Evolutionary conservation across 2,113 vertebrate genomes (phyloP), one percentile per base, ranked within the genome.

Genomic region (Puffinus mauretanicus): DNA sequence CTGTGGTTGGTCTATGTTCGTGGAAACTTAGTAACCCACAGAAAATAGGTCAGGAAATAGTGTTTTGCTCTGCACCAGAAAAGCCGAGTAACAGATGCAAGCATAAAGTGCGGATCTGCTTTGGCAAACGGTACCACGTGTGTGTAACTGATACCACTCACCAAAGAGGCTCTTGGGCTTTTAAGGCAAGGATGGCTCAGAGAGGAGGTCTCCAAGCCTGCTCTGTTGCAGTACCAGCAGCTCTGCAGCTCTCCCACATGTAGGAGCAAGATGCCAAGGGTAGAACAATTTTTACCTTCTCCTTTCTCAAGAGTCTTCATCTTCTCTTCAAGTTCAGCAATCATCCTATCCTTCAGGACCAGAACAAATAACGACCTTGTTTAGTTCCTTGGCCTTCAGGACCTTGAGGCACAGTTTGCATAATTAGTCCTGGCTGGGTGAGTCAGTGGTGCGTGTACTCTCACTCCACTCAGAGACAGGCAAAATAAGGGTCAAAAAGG

Each of bases 251-350:
- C 27, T 88, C 80, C 52, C 32, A 29, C 9, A 26, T 51, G 11
- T 26, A 65, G 58, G 10, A 84, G 12, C 13, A 52, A 62, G 40
- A 25, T 64, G 42, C 34, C n/a, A 62, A 34, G 62, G 34, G 38
- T 2, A 57, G 21, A 71, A 49, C 14, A 16, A 11, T 13, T 79
- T 60, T 96, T 97, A 99, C 99, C 98, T 95, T 94, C 94, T 64
- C 95, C 65, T 67, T 97, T 89, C 84, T 98, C 96, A 12, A 98
- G 96, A 51, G 65, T 67, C 92, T 92, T 97, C 69, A 99, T 93
- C 94, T 98, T 95, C 52, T 98, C 94, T 91, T 99, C 98, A 73
- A 99, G 97, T 16, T 95, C 87, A 18, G 96, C 89, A 86, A 99
- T 99, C 96, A 91, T 98, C 94, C 84, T 82, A 13, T 99, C 98